These are phyloP conservation scores for Cyclura pinguis DNA, from an alignment of 2,797 vertebrate species.

Conservation along the genomic window DNA sequence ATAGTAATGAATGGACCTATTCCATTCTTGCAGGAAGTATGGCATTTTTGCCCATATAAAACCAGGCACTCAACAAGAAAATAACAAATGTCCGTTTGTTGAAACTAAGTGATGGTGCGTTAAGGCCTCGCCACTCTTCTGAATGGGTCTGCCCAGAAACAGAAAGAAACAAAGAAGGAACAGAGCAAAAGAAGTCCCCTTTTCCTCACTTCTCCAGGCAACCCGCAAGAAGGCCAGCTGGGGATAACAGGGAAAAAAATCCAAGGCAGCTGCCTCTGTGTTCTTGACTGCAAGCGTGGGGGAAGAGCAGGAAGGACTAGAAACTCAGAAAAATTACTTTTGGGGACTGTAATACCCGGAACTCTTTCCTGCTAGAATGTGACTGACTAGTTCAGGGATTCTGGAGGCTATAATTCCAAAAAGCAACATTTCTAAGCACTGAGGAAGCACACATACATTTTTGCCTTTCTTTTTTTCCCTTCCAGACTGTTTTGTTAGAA, in stretches of 20 bases:
- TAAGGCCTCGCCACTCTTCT: neutral
- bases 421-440: neutral
- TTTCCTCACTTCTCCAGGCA: neutral
- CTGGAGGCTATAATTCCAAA: neutral
- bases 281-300: neutral
- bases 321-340: neutral
- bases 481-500: constrained; percentile 1
- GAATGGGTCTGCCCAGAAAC: neutral
- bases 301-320: neutral
- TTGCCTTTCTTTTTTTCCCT: neutral
- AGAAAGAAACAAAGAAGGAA: neutral
- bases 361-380: too few relatives aligned
- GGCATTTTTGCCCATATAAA: neutral
- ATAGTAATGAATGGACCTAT: neutral
- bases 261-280: neutral
- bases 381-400: neutral
- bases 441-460: neutral
- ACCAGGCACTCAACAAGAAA: neutral
- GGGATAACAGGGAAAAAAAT: neutral
- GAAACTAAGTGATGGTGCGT: neutral
- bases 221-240: neutral
- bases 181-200: neutral
- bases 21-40: neutral
- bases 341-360: neutral
- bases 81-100: neutral